These are phyloP conservation scores for Cetonia aurata DNA, from an alignment of 2,888 invertebrate genomes.

Conservation along the genomic window DNA sequence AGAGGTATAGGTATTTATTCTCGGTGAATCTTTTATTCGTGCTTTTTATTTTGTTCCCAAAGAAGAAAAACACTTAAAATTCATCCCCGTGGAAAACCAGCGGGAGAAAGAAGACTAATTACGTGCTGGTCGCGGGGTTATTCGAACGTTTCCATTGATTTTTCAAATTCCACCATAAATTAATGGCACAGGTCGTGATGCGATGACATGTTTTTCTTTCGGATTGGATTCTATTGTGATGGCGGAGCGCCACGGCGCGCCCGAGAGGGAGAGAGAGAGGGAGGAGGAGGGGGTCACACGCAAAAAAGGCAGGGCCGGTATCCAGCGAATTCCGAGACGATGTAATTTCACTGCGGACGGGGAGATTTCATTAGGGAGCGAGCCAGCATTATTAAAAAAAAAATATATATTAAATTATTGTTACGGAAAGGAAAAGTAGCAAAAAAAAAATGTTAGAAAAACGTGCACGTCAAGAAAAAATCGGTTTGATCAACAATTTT, in stretches of 20 bases:
- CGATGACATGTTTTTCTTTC: constrained; percentile 44
- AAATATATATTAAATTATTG: constrained; percentile 3
- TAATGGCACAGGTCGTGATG: constrained; percentile 39
- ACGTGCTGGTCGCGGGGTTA: constrained; percentile 30
- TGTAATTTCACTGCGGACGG: constrained; percentile 12
- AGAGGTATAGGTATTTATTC: too few species aligned
- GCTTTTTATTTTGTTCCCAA: neutral
- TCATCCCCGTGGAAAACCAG: neutral
- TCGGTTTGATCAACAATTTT: too few species aligned
- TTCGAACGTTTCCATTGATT: constrained; percentile 35
- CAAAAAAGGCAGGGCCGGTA: constrained; percentile 30
- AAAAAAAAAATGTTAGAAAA: neutral
- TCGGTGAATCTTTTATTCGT: neutral
- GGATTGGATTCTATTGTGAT: constrained; percentile 44
- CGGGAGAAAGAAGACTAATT: constrained; percentile 27
- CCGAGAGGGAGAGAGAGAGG: too few species aligned
- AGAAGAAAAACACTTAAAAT: constrained; percentile 1
- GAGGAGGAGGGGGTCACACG: constrained; percentile 4
- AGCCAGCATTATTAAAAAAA: constrained; percentile 15
- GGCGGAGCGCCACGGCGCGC: constrained; percentile 21
- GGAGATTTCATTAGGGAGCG: constrained; percentile 11
- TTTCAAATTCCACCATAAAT: constrained; percentile 43
- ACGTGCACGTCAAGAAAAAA: too few species aligned
- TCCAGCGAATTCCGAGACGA: constrained; percentile 9
- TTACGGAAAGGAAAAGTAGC: neutral